A percentile compares a stretch with the other conserved stretches of the same genome.
These are phyloP conservation scores for Anser brachyrhynchus DNA, from an alignment of 2,113 vertebrate genomes.

Conservation along the genomic window DNA sequence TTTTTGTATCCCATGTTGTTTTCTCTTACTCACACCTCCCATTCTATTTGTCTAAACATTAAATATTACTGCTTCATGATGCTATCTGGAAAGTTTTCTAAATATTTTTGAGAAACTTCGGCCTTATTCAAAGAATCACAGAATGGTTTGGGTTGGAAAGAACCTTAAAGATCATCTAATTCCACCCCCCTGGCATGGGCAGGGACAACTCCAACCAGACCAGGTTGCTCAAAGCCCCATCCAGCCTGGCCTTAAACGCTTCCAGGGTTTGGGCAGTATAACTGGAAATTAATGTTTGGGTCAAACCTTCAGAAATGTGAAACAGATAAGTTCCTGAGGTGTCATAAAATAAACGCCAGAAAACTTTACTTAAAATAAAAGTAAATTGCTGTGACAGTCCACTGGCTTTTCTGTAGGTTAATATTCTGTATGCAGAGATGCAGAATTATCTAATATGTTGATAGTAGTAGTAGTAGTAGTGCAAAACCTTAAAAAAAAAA, in stretches of 20 bases:
- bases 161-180: too few species aligned
- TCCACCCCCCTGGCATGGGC: too few species aligned
- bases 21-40: conserved; percentile 33
- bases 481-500: neutral
- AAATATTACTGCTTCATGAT: conserved; percentile 50
- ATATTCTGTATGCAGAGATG: neutral
- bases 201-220: too few species aligned
- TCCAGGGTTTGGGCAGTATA: too few species aligned
- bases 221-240: too few species aligned
- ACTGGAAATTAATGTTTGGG: neutral
- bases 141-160: too few species aligned
- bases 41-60: conserved; percentile 67
- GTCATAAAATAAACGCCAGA: neutral
- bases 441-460: neutral
- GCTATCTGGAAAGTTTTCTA: neutral
- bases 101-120: neutral
- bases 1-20: conserved; percentile 40
- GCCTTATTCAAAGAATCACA: neutral
- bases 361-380: neutral
- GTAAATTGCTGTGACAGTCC: neutral
- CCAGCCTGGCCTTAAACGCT: too few species aligned
- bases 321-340: neutral
- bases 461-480: neutral
- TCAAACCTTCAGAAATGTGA: neutral
- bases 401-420: neutral